phyloP scores from a whole-genome alignment of 2,113 vertebrate species.

The Brachyistius frenatus region DNA sequence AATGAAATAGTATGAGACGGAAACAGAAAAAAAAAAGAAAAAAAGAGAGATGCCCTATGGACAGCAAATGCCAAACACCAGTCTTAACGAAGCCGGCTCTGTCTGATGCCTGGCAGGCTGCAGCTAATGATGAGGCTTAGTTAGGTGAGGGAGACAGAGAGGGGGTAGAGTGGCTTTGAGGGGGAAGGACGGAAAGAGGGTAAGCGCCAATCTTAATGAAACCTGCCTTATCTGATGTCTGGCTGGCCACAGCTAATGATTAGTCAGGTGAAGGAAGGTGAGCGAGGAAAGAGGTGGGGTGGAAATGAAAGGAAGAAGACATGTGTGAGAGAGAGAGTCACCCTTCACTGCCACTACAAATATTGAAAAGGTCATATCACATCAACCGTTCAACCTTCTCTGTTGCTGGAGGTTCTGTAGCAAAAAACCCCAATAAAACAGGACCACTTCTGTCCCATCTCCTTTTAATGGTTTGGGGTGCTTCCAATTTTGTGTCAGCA shows the following conservation, averaged over 20 bases:
- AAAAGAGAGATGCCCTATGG: slow-evolving; percentile 28
- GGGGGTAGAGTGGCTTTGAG: slow-evolving; percentile 10
- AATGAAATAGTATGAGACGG: slow-evolving; percentile 28
- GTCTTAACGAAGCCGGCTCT: slow-evolving; percentile 52
- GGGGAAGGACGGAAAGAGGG: not conserved
- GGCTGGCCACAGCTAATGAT: slow-evolving; percentile 49
- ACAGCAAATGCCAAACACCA: slow-evolving; percentile 55
- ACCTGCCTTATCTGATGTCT: slow-evolving; percentile 48
- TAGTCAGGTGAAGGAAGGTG: slow-evolving; percentile 18
- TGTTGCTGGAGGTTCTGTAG: too few relatives aligned
- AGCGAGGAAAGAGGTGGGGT: not conserved
- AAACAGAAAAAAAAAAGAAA: slow-evolving; percentile 14
- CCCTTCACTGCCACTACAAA: not conserved
- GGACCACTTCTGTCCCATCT: too few relatives aligned
- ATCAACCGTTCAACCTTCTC: not conserved
- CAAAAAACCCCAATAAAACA: too few relatives aligned
- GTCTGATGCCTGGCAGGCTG: slow-evolving; percentile 61
- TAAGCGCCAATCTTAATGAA: slow-evolving; percentile 44
- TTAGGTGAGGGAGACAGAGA: slow-evolving; percentile 38
- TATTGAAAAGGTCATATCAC: slow-evolving; percentile 22
- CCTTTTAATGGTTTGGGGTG: too few relatives aligned
- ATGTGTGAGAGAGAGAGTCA: too few relatives aligned
- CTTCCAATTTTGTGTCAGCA: too few relatives aligned
- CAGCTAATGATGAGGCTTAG: slow-evolving; percentile 68
- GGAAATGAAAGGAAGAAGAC: too few relatives aligned